Evolutionary conservation across 1,140 invertebrate species (phyloP).

Genomic region (Magallana angulata): DNA sequence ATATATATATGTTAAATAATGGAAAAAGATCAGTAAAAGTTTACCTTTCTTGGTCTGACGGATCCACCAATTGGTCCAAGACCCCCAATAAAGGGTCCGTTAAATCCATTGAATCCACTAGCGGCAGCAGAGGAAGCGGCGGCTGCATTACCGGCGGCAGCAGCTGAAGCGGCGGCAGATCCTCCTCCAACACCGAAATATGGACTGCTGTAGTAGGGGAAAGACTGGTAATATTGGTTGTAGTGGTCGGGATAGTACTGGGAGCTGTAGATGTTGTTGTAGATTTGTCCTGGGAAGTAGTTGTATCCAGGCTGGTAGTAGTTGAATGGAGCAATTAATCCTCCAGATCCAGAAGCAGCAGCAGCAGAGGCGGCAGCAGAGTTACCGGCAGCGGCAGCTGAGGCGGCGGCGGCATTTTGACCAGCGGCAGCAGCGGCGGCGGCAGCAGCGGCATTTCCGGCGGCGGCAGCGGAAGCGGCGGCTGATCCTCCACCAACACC

Average conservation of each 20-base stretch:
- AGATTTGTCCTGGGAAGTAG: background rate
- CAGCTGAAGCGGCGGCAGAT: background rate
- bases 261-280: background rate
- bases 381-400: background rate
- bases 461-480: background rate
- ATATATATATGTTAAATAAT: too few species aligned
- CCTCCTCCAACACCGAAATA: background rate
- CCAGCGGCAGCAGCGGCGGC: background rate
- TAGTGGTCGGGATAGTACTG: background rate
- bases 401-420: background rate
- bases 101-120: background rate
- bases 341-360: background rate
- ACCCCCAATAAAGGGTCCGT: background rate
- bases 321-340: background rate
- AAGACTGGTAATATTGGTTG: background rate
- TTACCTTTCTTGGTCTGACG: background rate
- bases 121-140: background rate
- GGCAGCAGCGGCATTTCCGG: background rate
- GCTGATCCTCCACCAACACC: slow-evolving; percentile 10
- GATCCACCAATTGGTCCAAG: background rate
- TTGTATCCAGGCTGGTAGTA: background rate
- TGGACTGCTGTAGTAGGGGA: too few species aligned
- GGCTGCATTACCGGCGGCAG: background rate
- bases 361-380: background rate
- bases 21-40: background rate